A percentile compares a stretch with the other conserved stretches of the same genome.
These are phyloP conservation scores for Pachycephus smyrnensis DNA, from an alignment of 2,888 invertebrate species.

Conservation along the genomic window DNA sequence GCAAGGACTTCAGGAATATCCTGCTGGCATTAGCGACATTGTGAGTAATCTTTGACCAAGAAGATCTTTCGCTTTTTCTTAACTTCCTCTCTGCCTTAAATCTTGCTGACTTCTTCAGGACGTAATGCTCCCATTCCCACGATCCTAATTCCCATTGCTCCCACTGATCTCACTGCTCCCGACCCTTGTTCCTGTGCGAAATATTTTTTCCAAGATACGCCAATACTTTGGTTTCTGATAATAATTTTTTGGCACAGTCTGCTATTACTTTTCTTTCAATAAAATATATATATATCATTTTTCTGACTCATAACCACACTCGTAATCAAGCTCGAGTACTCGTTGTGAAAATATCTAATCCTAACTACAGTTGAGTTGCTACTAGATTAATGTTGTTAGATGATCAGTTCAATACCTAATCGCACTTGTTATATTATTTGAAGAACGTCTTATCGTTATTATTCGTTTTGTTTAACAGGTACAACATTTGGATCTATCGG, in stretches of 20 bases:
- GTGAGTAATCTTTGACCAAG: conserved; percentile 42
- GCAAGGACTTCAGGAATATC: conserved; percentile 47
- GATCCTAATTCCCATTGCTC: background rate
- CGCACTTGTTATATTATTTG: background rate
- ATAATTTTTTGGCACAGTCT: background rate
- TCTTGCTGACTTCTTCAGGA: background rate
- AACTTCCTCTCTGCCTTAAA: background rate
- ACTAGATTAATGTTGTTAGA: background rate
- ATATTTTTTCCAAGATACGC: background rate
- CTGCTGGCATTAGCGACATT: conserved; percentile 50
- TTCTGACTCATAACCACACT: background rate
- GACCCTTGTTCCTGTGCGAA: background rate
- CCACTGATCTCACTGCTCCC: no score
- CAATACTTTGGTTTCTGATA: background rate
- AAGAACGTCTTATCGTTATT: background rate
- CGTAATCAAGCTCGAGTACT: background rate
- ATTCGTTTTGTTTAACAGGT: conserved; percentile 68
- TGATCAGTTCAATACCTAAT: no score
- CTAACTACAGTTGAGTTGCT: background rate
- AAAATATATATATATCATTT: background rate
- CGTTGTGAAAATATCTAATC: background rate
- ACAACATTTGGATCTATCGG: conserved; percentile 74
- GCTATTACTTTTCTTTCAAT: background rate
- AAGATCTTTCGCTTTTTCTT: conserved; percentile 3
- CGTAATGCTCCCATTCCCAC: background rate